Evolutionary conservation across 2,888 invertebrate species (phyloP), one percentile per base, ranked within the genome.

Genomic region (Maniola hyperantus): DNA sequence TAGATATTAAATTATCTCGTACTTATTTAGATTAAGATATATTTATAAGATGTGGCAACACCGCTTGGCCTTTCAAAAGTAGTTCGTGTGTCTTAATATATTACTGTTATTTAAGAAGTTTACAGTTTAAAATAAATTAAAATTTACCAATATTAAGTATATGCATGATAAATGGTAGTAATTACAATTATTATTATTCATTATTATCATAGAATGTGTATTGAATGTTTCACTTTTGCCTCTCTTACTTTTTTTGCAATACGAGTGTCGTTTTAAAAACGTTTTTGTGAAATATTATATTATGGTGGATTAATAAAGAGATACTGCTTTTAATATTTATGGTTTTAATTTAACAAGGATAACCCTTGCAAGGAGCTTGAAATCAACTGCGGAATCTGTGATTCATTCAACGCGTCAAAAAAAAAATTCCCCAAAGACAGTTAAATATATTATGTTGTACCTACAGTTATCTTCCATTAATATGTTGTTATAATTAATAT

Each of bases 41-140:
- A 68, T 64, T 76, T 71, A 77, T 75, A 78, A 87, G 85, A 81
- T 85, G 81, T 92, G 92, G 92, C 91, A 92, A 91, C 91, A 92
- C 92, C 92, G 91, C 91, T 92, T 91, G 92, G 92, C 92, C 92
- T 92, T 90, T 88, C 85, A 89, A 84, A 81, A 89, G 91, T 89
- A 83, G 87, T 85, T 67, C 65, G 69, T 75, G 86, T 87, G 87
- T 87, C 87, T 85, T 78, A 76, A 76, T 80, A 79, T 84, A 83
- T 84, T 84, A 82, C 78, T 79, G 79, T 82, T 78, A 79, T 72
- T 77, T 81, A 81, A 76, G 80, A 83, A 80, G 78, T 78, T 65
- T 74, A 73, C 66, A 72, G 55, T 73, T 74, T 71, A 69, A 71
- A 66, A 70, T 74, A 72, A 74, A 72, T 74, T 73, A 72, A 74